These are phyloP conservation scores for Eurystomus glaucurus DNA, from an alignment of 2,797 vertebrate species.

Conservation along the genomic window DNA sequence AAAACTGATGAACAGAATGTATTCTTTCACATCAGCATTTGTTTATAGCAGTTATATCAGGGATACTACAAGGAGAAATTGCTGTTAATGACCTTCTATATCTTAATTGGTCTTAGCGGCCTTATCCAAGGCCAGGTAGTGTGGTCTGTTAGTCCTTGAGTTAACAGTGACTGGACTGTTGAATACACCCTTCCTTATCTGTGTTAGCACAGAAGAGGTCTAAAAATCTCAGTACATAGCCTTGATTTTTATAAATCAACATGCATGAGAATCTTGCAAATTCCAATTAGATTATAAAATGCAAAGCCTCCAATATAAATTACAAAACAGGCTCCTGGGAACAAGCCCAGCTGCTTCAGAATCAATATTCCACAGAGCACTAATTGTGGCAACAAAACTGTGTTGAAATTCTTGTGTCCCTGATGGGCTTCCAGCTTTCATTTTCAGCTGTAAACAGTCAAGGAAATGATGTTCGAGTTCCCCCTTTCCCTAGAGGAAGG, in stretches of 20 bases:
- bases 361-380: neutral
- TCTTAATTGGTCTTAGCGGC: neutral
- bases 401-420: neutral
- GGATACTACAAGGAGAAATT: neutral
- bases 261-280: neutral
- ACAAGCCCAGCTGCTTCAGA: neutral
- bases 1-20: neutral
- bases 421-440: slow-evolving; percentile 1
- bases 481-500: neutral
- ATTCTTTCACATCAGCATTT: neutral
- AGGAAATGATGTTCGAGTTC: neutral
- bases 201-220: neutral
- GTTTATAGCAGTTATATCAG: neutral
- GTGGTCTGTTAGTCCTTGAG: neutral
- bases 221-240: neutral
- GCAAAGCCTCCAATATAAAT: neutral
- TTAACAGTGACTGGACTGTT: neutral
- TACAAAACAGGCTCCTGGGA: neutral
- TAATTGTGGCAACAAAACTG: neutral
- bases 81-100: neutral
- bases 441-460: slow-evolving; percentile 43
- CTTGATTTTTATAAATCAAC: slow-evolving; percentile 49
- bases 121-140: neutral
- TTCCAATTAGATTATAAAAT: neutral
- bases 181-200: neutral